Evolutionary conservation across 2,797 vertebrate genomes (phyloP).

Genomic region (Setipinna tenuifilis): DNA sequence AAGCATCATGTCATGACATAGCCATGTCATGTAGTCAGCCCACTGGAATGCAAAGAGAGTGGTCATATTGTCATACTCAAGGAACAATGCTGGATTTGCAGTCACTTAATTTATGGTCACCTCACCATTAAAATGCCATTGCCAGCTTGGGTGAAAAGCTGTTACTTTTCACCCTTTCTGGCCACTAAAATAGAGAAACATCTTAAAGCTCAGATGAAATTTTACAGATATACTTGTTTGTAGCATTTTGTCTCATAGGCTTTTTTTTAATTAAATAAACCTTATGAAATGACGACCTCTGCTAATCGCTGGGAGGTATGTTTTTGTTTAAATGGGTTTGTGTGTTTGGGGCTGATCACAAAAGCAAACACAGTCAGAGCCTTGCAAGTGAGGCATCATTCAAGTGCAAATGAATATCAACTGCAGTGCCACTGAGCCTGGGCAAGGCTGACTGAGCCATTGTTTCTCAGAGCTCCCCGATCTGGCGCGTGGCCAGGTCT

Average conservation of each 20-base stretch:
- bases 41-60: not conserved
- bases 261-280: not conserved
- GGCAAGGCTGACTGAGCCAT: constrained; percentile 63
- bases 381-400: constrained; percentile 58
- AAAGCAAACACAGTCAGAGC: constrained; percentile 21
- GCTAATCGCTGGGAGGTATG: not conserved
- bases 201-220: not conserved
- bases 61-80: not conserved
- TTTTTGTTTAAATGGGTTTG: not conserved
- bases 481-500: constrained; percentile 56
- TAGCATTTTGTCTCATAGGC: not conserved
- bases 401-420: constrained; percentile 64
- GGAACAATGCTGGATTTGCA: not conserved
- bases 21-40: not conserved
- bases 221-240: not conserved
- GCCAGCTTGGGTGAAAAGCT: too few species aligned
- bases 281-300: not conserved
- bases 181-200: not conserved
- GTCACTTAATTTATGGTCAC: not conserved
- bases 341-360: constrained; percentile 3
- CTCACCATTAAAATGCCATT: not conserved
- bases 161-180: not conserved
- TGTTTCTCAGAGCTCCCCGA: constrained; percentile 57
- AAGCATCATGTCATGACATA: not conserved
- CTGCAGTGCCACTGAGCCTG: constrained; percentile 57